Evolutionary conservation across 2,113 vertebrate species (phyloP).

Genomic region (Syngnathus typhle): DNA sequence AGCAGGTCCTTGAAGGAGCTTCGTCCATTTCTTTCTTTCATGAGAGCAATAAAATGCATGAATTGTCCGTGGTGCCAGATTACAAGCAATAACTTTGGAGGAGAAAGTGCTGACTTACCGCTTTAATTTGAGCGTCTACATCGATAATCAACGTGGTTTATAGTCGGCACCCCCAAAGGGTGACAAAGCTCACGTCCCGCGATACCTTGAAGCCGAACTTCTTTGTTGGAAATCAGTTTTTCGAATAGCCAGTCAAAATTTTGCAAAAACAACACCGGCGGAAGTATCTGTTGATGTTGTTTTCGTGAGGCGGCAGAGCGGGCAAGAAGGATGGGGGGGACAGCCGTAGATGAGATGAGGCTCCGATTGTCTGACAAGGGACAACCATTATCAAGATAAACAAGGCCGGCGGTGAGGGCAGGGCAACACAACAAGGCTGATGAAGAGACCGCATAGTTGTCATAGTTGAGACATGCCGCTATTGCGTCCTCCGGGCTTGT

Average conservation of each 20-base stretch:
- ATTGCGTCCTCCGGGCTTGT: slow-evolving; percentile 47
- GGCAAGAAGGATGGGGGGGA: slow-evolving; percentile 45
- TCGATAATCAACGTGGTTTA: slow-evolving; percentile 12
- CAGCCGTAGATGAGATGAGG: slow-evolving; percentile 45
- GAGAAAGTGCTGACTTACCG: slow-evolving; percentile 21
- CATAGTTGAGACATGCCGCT: slow-evolving; percentile 44
- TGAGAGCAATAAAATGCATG: not conserved
- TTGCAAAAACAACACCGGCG: not conserved
- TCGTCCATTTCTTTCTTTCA: slow-evolving; percentile 8
- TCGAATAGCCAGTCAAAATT: not conserved
- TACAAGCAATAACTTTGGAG: not conserved
- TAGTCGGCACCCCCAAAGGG: not conserved
- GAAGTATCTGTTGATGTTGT: slow-evolving; percentile 19
- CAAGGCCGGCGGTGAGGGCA: slow-evolving; percentile 17
- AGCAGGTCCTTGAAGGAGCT: not conserved
- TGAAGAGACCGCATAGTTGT: slow-evolving; percentile 42
- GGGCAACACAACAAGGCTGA: slow-evolving; percentile 28
- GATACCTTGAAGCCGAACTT: not conserved
- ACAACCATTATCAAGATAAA: slow-evolving; percentile 50
- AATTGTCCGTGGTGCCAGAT: not conserved
- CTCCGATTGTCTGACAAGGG: slow-evolving; percentile 38
- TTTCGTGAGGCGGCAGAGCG: slow-evolving; percentile 20
- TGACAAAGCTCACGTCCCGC: not conserved
- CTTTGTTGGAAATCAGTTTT: not conserved
- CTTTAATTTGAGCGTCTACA: slow-evolving; percentile 14